Evolutionary conservation across 53 echinoderm and acorn worm genomes (phyloP).

Genomic region (Hippasteria phrygiana): DNA sequence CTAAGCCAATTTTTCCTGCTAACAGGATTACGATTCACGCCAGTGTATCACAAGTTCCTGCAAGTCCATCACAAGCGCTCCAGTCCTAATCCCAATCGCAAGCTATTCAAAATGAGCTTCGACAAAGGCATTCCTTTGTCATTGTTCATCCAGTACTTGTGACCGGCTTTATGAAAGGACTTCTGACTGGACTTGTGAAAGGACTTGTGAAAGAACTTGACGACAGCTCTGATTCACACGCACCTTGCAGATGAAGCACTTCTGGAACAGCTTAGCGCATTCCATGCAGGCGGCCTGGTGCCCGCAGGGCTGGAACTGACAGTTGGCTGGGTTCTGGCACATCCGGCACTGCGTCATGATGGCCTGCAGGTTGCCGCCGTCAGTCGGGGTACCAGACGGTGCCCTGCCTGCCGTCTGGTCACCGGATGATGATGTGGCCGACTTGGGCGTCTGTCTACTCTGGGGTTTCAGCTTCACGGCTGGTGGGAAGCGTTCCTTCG

Average conservation of each 20-base stretch:
- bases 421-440: not conserved
- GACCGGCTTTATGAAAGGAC: too few relatives aligned
- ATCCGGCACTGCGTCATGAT: constrained; percentile 85
- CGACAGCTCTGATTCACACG: not conserved
- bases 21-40: too few relatives aligned
- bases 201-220: not conserved
- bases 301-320: constrained; percentile 86
- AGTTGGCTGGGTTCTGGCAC: constrained; percentile 86
- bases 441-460: constrained; percentile 14
- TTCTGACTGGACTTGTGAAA: too few relatives aligned
- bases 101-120: too few relatives aligned
- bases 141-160: too few relatives aligned
- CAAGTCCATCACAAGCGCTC: too few relatives aligned
- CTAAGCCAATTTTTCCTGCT: too few relatives aligned
- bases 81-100: too few relatives aligned
- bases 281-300: constrained; percentile 91
- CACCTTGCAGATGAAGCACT: constrained; percentile 94
- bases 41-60: too few relatives aligned
- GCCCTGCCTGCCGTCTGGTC: constrained; percentile 13
- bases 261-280: constrained; percentile 89
- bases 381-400: not conserved
- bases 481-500: constrained; percentile 14
- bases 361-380: constrained; percentile 72
- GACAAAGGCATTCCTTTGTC: too few relatives aligned
- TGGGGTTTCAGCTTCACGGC: constrained; percentile 53